Evolutionary conservation across 2,113 vertebrate species (phyloP).

Genomic region (Caloenas nicobarica): DNA sequence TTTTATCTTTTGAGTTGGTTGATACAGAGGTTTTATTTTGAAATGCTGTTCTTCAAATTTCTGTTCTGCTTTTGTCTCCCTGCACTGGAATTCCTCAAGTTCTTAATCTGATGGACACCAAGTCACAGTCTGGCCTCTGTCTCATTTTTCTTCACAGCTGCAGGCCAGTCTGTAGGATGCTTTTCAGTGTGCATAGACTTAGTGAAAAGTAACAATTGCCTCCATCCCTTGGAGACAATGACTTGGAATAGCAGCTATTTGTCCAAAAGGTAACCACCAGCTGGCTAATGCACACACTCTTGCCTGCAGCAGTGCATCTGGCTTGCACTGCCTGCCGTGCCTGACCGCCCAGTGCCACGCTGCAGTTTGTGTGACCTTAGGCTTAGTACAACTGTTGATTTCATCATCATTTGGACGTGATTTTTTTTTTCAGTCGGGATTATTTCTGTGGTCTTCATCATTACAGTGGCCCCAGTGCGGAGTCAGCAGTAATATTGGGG

Average conservation of each 20-base stretch:
- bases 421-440: neutral
- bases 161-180: neutral
- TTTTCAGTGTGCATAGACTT: neutral
- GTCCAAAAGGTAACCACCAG: neutral
- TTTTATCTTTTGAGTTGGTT: neutral
- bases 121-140: neutral
- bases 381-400: neutral
- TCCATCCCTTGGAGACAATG: too few species aligned
- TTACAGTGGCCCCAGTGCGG: neutral
- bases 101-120: neutral
- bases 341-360: neutral
- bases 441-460: neutral
- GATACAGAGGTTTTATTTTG: neutral
- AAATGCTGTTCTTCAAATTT: neutral
- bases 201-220: neutral
- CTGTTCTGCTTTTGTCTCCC: neutral
- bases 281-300: neutral
- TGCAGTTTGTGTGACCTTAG: neutral
- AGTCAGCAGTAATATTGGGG: neutral
- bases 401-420: neutral
- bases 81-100: neutral
- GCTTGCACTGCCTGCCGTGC: neutral
- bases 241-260: neutral
- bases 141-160: neutral
- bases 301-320: neutral